Evolutionary conservation across 2,113 vertebrate genomes (phyloP).

Genomic region (Regulus satrapa): DNA sequence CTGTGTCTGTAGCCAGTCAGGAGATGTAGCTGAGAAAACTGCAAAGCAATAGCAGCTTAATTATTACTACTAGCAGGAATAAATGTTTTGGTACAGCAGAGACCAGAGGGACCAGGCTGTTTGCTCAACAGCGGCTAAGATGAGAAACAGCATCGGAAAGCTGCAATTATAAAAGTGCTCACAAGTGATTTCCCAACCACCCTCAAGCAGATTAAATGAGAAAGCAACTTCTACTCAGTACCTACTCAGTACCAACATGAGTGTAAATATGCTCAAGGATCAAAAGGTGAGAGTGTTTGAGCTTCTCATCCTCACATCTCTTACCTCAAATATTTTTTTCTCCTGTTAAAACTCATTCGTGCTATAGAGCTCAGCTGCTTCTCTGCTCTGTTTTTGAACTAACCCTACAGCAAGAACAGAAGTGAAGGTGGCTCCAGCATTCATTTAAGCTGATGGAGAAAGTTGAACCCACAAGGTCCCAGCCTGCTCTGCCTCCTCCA

Average conservation of each 20-base stretch:
- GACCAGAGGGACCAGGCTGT: background rate
- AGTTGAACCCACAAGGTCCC: background rate
- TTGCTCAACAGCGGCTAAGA: background rate
- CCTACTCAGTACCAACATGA: background rate
- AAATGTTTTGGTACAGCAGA: background rate
- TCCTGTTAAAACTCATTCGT: background rate
- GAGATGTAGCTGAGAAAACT: background rate
- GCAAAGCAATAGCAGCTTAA: background rate
- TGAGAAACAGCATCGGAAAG: background rate
- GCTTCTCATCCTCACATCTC: background rate
- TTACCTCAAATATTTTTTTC: conserved; percentile 16
- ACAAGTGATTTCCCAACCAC: background rate
- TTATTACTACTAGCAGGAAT: background rate
- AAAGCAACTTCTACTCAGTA: background rate
- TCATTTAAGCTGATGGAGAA: background rate
- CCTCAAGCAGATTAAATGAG: background rate
- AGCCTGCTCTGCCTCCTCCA: background rate
- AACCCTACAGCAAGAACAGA: background rate
- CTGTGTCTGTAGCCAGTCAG: background rate
- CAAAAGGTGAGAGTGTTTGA: background rate
- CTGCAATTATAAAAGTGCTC: background rate
- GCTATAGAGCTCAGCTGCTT: background rate
- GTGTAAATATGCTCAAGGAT: background rate
- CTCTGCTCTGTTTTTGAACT: background rate
- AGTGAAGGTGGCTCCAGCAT: background rate